phyloP scores from a whole-genome alignment of 2,888 invertebrate species.

The Leucoptera coffeella region DNA sequence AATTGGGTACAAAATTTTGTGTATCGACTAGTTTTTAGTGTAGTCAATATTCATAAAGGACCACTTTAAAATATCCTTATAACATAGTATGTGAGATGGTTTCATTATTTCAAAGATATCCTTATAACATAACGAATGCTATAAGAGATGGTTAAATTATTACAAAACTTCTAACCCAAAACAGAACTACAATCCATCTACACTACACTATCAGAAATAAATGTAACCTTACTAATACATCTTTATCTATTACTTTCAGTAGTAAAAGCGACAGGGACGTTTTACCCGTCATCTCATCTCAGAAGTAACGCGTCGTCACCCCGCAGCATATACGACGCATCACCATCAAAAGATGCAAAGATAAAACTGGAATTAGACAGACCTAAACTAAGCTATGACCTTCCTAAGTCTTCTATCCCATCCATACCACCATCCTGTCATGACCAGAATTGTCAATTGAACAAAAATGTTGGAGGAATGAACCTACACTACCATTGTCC shows the following conservation, averaged over 20 bases:
- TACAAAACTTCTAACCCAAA: too few species aligned
- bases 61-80: not conserved
- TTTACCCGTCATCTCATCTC: slow-evolving; percentile 73
- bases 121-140: not conserved
- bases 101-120: too few species aligned
- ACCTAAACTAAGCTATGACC: slow-evolving; percentile 17
- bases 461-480: slow-evolving; percentile 40
- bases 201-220: too few species aligned
- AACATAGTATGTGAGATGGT: too few species aligned
- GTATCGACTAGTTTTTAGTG: too few species aligned
- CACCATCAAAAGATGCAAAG: slow-evolving; percentile 46
- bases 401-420: slow-evolving; percentile 26
- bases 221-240: too few species aligned
- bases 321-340: slow-evolving; percentile 47
- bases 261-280: slow-evolving; percentile 90
- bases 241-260: slow-evolving; percentile 61
- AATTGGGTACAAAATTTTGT: too few species aligned
- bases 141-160: too few species aligned
- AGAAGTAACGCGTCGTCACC: slow-evolving; percentile 51
- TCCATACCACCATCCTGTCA: slow-evolving; percentile 54
- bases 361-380: slow-evolving; percentile 32
- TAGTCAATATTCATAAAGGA: too few species aligned
- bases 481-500: slow-evolving; percentile 43
- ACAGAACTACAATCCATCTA: too few species aligned
- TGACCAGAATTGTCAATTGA: slow-evolving; percentile 45